phyloP scores from a whole-genome alignment of 1,140 invertebrate species.

The Nilaparvata lugens region DNA sequence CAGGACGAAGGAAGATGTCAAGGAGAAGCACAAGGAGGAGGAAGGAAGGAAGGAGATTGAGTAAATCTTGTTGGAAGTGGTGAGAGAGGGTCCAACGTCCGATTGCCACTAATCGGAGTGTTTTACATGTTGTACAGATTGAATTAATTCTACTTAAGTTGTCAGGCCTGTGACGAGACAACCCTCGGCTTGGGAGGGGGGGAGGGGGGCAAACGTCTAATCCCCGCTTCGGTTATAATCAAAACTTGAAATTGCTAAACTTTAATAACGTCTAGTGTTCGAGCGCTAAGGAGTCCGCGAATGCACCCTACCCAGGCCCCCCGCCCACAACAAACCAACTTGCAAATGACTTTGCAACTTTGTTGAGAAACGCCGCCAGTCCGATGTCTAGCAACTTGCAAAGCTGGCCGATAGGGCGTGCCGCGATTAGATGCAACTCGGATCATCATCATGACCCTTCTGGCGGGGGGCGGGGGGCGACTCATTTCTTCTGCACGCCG shows the following conservation, averaged over 20 bases:
- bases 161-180: slow-evolving; percentile 1
- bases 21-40: too few species aligned
- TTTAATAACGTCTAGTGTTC: slow-evolving; percentile 17
- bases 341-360: neutral
- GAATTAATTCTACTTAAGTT: slow-evolving; percentile 3
- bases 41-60: neutral
- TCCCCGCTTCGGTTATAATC: slow-evolving; percentile 11
- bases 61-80: neutral
- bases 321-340: neutral
- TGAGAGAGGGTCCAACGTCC: neutral
- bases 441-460: neutral
- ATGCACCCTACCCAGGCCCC: neutral
- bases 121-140: slow-evolving; percentile 10
- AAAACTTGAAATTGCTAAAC: slow-evolving; percentile 18
- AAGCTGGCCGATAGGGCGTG: neutral
- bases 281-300: slow-evolving; percentile 6
- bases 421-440: neutral
- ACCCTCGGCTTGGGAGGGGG: neutral
- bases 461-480: too few species aligned
- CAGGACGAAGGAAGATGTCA: too few species aligned
- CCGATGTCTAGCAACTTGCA: neutral
- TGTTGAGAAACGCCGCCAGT: neutral
- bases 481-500: too few species aligned
- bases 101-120: slow-evolving; percentile 3
- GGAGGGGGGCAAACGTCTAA: neutral